These are phyloP conservation scores for Mormyrus lacerda DNA, from an alignment of 2,113 vertebrate species.

Conservation along the genomic window DNA sequence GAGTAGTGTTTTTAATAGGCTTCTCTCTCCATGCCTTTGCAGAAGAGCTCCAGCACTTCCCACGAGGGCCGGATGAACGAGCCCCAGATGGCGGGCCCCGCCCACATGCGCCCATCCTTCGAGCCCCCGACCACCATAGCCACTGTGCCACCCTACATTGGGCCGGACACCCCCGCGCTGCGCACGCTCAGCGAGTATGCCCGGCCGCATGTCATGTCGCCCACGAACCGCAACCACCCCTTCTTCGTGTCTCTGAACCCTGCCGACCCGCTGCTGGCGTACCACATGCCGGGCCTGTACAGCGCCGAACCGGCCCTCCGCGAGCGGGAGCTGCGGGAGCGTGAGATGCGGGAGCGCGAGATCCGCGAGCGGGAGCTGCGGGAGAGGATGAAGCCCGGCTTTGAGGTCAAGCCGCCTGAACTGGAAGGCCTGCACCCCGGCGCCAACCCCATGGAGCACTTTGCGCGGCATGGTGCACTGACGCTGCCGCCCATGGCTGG, in stretches of 20 bases:
- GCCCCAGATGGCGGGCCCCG: conserved; percentile 70
- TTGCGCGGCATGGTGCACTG: conserved; percentile 89
- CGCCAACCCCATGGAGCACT: conserved; percentile 98
- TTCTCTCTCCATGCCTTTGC: conserved; percentile 17
- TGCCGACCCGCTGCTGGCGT: conserved; percentile 83
- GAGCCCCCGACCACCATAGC: conserved; percentile 95
- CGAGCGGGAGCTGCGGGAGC: conserved; percentile 84
- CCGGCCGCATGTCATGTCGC: conserved; percentile 96
- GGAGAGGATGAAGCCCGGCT: conserved; percentile 96
- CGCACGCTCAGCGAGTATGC: conserved; percentile 97
- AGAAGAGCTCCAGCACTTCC: conserved; percentile 84
- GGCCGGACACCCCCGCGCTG: conserved; percentile 88
- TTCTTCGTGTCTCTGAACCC: conserved; percentile 96
- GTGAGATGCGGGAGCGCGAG: conserved; percentile 84
- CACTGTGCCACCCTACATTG: conserved; percentile 91
- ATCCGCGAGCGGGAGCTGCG: conserved; percentile 85
- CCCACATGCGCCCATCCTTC: conserved; percentile 80
- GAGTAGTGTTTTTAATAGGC: neutral
- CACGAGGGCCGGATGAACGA: conserved; percentile 83
- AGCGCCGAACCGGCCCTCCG: conserved; percentile 88
- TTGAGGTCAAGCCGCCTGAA: conserved; percentile 95
- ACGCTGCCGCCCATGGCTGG: conserved; percentile 81
- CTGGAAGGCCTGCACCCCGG: conserved; percentile 87
- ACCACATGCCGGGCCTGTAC: conserved; percentile 93
- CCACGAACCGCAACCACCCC: conserved; percentile 93